phyloP scores from a whole-genome alignment of 1,140 invertebrate genomes.

The Chlorops oryzae region DNA sequence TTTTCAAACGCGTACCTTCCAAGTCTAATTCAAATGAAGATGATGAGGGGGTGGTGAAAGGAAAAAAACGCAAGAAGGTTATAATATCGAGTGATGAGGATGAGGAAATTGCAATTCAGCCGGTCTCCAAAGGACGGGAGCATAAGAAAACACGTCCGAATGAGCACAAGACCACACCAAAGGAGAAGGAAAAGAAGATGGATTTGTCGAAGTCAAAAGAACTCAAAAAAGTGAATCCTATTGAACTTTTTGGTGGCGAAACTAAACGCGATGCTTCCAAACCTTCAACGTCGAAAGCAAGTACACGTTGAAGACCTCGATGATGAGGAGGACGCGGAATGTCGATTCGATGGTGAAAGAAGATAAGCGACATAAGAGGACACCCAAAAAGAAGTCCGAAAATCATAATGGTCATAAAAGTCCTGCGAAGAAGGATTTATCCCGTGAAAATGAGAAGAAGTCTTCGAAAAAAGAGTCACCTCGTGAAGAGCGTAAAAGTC shows the following conservation, averaged over 20 bases:
- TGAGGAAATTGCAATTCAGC: slow-evolving; percentile 25
- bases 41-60: not conserved
- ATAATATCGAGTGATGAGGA: slow-evolving; percentile 43
- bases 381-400: not conserved
- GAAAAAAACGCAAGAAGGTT: slow-evolving; percentile 32
- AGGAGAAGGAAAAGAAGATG: slow-evolving; percentile 22
- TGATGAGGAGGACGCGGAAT: slow-evolving; percentile 32
- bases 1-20: slow-evolving; percentile 27
- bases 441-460: too few species aligned
- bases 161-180: slow-evolving; percentile 1
- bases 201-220: slow-evolving; percentile 28
- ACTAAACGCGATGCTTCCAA: slow-evolving; percentile 32
- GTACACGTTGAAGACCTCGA: slow-evolving; percentile 27
- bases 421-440: too few species aligned
- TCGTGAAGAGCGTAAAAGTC: not conserved
- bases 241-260: slow-evolving; percentile 35
- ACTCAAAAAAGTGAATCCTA: slow-evolving; percentile 28
- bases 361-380: not conserved
- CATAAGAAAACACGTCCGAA: slow-evolving; percentile 16
- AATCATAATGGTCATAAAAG: too few species aligned
- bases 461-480: too few species aligned
- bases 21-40: not conserved
- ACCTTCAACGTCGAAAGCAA: slow-evolving; percentile 19
- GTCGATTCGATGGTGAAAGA: not conserved
- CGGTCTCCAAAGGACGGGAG: slow-evolving; percentile 17